Evolutionary conservation across 1,140 invertebrate genomes (phyloP), one percentile per base, ranked within the genome.

Genomic region (Aethina tumida): DNA sequence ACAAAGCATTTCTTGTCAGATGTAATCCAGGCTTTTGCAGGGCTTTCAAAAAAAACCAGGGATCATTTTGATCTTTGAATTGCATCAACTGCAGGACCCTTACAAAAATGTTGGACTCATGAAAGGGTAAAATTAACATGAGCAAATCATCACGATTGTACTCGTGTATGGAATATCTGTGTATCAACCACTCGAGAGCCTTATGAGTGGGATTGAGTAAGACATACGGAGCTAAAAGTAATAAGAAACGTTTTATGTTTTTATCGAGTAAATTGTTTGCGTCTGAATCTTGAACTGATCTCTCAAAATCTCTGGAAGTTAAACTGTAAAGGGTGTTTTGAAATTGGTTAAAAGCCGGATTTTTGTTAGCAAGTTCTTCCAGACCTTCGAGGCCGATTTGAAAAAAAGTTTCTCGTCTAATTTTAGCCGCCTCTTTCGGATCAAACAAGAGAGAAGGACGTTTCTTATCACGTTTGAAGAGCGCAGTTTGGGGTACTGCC

Each of bases 171-270:
- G 81, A 75, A 60, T 83, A 96, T 52, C 91, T 77, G 43, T 84
- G 73, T 29, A 96, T 75, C 2, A 97, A 67, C 93, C 92, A 97
- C 71, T 97, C 94, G 15, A 97, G 60, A 13, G 85, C 78, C 71
- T 94, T 87, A 38, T 94, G 86, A 6, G 89, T 73, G 8, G 83
- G 74, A 55, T 80, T 81, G 0, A 92, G 59, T 20, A 90, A 60
- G 50, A 96, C 81, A 60, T 92, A 95, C 4, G 92, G 92, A 1
- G 90, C 88, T 6, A 94, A 47, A 21, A 81, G 63, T 21, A 81
- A 59, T 0, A 96, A 59, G 66, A 95, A 96, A 39, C 79, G 77
- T 31, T 75, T 70, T n/a, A 97, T 84, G 6, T 67, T 69, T 24
- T 68, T 59, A 66, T 95, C 70, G 12, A 97, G 61, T 54, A 79